Evolutionary conservation across 2,113 vertebrate genomes (phyloP).

Genomic region (Haemorhous mexicanus): DNA sequence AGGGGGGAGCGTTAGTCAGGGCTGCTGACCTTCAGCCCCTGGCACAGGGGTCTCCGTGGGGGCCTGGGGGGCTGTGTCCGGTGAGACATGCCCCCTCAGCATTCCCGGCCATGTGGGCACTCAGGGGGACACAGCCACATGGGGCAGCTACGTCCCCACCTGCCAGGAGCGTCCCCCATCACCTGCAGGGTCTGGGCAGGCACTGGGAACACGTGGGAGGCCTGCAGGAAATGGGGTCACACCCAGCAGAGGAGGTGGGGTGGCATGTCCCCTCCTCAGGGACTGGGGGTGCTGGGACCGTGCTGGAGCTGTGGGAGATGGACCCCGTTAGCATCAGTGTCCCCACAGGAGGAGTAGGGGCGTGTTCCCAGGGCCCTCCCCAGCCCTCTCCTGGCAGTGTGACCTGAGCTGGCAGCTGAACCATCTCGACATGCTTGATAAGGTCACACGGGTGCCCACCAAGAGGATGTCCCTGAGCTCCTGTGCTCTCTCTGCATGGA

Average conservation of each 20-base stretch:
- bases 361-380: background rate
- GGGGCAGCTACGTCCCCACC: rapidly evolving
- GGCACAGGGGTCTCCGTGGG: background rate
- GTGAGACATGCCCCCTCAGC: rapidly evolving
- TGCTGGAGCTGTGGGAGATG: background rate
- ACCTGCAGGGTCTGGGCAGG: background rate
- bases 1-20: background rate
- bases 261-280: background rate
- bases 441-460: rapidly evolving
- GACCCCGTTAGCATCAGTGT: background rate
- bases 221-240: background rate
- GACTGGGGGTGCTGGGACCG: background rate
- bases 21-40: background rate
- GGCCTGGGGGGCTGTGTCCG: rapidly evolving
- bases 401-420: background rate
- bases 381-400: background rate
- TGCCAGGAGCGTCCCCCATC: background rate
- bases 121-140: rapidly evolving
- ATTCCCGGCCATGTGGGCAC: background rate
- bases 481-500: rapidly evolving
- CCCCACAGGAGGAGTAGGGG: rapidly evolving
- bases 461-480: background rate
- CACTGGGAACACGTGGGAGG: rapidly evolving
- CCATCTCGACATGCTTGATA: background rate
- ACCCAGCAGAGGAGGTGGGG: background rate